Conservation (phyloP, 1,140 invertebrate species). For the Cotesia typhae region DNA sequence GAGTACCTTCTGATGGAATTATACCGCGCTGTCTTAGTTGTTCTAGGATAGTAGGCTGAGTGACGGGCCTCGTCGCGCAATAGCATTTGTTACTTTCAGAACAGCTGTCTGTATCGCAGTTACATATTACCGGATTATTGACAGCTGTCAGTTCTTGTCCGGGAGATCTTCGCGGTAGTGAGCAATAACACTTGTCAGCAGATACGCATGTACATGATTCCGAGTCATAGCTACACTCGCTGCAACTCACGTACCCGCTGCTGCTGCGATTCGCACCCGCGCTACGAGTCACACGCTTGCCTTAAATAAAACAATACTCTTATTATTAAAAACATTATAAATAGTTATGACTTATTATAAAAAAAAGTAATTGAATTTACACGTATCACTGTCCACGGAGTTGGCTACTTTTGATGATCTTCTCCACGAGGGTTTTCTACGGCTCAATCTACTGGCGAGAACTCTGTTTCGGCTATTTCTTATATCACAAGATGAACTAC, state of each 20-base stretch:
- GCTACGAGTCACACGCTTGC: conserved; percentile 51
- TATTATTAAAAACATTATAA: not conserved
- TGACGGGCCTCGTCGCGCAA: conserved; percentile 68
- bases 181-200: conserved; percentile 81
- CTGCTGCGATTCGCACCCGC: conserved; percentile 60
- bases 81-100: conserved; percentile 90
- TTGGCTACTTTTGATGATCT: conserved; percentile 58
- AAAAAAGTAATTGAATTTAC: conserved; percentile 44
- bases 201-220: conserved; percentile 79
- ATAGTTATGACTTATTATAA: conserved; percentile 1
- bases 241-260: conserved; percentile 81
- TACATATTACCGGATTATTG: conserved; percentile 63
- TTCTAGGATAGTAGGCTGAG: conserved; percentile 62
- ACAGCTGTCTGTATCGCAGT: conserved; percentile 86
- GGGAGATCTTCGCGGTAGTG: conserved; percentile 60
- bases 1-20: conserved; percentile 65
- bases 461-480: conserved; percentile 56
- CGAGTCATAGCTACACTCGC: conserved; percentile 84
- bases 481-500: conserved; percentile 59
- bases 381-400: conserved; percentile 73
- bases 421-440: conserved; percentile 53
- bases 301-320: conserved; percentile 40
- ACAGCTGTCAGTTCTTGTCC: conserved; percentile 38
- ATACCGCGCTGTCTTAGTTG: conserved; percentile 68
- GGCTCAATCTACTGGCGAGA: conserved; percentile 55